Base-by-base conservation (phyloP, 2,888 invertebrate species). In the Agrochola circellaris region DNA sequence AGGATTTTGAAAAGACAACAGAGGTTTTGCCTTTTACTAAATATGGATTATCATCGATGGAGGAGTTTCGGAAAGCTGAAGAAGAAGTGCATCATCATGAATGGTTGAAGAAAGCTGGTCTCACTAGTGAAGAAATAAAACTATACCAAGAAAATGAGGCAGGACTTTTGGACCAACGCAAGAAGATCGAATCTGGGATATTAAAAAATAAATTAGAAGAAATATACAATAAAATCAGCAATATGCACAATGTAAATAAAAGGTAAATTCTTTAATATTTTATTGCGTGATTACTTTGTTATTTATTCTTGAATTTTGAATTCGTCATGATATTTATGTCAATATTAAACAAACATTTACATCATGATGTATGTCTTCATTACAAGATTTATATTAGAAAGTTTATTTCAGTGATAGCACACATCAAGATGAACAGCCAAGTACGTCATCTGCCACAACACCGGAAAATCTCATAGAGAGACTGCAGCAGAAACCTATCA, bases 121-220 rank as follows among this genome's bases (percentile, higher is more conserved):
- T 97, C 9, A 93, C 95, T 8, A 90, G 93, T 69, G 95, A 97
- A 9, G 97, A 97, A 91, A 94, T 97, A 34, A 93, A 96, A 85
- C 83, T 97, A n/a, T 96, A 96, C 70, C 91, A 94, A 62, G 97
- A 97, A 70, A 95, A 95, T 87, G 94, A 97, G 89, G 93, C 94
- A 42, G 96, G 96, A 3, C 83, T 90, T 23, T 81, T 94, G 30
- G 92, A 93, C 54, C 91, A 92, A 58, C 91, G 90, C 3, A 92
- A 90, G 26, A 95, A 94, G 79, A 91, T 95, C 2, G 95, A 96
- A 83, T 91, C 94, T 0, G 92, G 85, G 58, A 88, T 91, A n/a
- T 88, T 96, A 75, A 92, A 93, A 77, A 82, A 86, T 38, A 94
- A 94, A 87, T 86, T 96, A 69, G 91, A 93, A 73, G 87, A 73